Percentiles rank a stretch among this genome's conserved stretches.
These are phyloP conservation scores for Dysmachus trigonus DNA, from an alignment of 2,888 invertebrate genomes.

Conservation along the genomic window DNA sequence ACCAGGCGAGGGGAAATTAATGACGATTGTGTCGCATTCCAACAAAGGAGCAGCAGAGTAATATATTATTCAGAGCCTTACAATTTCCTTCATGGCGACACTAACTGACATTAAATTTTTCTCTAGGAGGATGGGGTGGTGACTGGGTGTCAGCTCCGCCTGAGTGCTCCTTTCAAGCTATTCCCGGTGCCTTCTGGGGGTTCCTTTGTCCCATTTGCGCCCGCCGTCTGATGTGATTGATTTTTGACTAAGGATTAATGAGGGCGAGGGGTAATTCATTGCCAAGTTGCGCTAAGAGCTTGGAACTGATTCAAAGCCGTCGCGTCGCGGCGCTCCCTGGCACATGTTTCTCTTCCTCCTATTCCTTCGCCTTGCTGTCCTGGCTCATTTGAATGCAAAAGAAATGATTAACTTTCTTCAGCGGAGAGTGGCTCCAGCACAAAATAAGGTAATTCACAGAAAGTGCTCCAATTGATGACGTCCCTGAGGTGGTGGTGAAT, in stretches of 20 bases:
- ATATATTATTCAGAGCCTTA: conserved; percentile 36
- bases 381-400: neutral
- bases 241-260: conserved; percentile 40
- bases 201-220: conserved; percentile 16
- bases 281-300: neutral
- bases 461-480: neutral
- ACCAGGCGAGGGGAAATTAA: conserved; percentile 15
- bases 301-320: neutral
- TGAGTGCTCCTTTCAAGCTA: conserved; percentile 20
- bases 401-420: neutral
- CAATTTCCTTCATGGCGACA: conserved; percentile 13
- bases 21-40: conserved; percentile 38
- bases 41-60: conserved; percentile 32
- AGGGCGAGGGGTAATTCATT: neutral
- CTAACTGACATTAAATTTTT: conserved; percentile 41
- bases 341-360: neutral
- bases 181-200: neutral
- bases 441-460: neutral
- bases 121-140: neutral
- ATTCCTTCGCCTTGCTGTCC: neutral
- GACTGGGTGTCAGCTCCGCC: neutral
- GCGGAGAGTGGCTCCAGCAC: neutral
- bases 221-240: conserved; percentile 18
- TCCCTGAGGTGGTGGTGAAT: neutral
- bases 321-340: neutral